Base-by-base conservation (phyloP, 2,113 vertebrate species). In the Etheostoma cragini region DNA sequence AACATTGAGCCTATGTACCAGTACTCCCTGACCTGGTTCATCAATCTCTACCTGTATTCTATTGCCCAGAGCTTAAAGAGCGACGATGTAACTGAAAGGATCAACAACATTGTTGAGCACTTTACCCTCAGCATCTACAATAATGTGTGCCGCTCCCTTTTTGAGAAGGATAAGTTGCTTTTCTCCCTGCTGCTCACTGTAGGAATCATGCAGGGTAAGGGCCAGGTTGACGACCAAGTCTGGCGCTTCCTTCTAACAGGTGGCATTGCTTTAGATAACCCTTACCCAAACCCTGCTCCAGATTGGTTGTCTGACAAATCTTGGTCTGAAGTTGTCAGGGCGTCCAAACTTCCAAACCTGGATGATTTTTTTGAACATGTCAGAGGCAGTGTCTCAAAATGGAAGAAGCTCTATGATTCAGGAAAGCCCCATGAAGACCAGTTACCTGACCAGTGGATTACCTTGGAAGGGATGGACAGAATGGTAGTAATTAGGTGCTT, bases 1-100 rank as follows among this genome's bases (percentile, higher is more conserved):
- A 95, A 98, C 89, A 97, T 99, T 1, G 98, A 99, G 66, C 97
- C 97, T 0, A 98, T 99, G 97, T 99, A 99, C 86, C 97, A 98
- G 56, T 98, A 98, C 86, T 99, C 97, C 0, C 62, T 98, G 82
- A 93, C 87, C 4, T 99, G 98, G 98, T 98, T 98, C 90, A 96
- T 98, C 77, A 94, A 96, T 83, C 94, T 98, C 47, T 99, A 97
- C 8, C 56, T 96, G 57, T 94, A 92, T 0, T 98, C 97, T 1
- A 95, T 99, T 33, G 93, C 94, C 13, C 90, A 96, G 24, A 98
- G 97, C 58, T 2, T 12, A 1, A 95, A 94, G 78, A 97, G 95
- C 0, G 94, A 97, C 0, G 79, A 94, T 17, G 82, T 98, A 19
- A 47, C 82, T 0, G 81, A 92, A 6, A 95, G 97, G 19, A 97